Percentiles rank a stretch among this genome's conserved stretches.
Evolutionary conservation across 2,797 vertebrate genomes (phyloP).

Genomic region (Holocentrus rufus): DNA sequence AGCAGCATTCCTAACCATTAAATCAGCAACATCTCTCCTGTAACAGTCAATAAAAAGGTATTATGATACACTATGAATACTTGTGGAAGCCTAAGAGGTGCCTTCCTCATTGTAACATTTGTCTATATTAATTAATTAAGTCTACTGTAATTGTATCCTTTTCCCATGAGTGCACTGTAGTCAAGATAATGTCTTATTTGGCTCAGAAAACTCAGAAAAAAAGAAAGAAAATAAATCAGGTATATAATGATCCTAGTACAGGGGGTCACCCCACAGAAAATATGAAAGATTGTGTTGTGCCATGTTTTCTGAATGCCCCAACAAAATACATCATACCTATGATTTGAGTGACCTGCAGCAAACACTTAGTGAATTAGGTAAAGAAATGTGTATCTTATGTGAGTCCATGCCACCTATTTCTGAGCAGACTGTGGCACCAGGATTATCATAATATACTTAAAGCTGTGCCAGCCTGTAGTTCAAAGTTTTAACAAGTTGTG

Average conservation of each 20-base stretch:
- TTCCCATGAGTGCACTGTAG: not conserved
- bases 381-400: not conserved
- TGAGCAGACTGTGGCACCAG: not conserved
- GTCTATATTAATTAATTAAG: not conserved
- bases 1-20: slow-evolving; percentile 21
- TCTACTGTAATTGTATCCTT: not conserved
- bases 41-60: slow-evolving; percentile 1
- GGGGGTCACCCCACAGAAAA: not conserved
- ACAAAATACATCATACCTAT: not conserved
- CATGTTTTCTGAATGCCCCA: not conserved
- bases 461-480: not conserved
- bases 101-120: not conserved
- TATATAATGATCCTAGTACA: not conserved
- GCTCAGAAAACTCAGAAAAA: not conserved
- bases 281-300: not conserved
- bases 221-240: not conserved
- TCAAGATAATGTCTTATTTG: not conserved
- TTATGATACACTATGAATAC: slow-evolving; percentile 6
- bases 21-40: slow-evolving; percentile 25
- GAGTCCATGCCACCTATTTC: not conserved
- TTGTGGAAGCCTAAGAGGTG: not conserved
- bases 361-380: not conserved
- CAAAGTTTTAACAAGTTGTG: not conserved
- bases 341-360: not conserved
- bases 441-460: not conserved